Evolutionary conservation across 2,888 invertebrate genomes (phyloP), one percentile per base, ranked within the genome.

Genomic region (Callyntrura guangdongensis): DNA sequence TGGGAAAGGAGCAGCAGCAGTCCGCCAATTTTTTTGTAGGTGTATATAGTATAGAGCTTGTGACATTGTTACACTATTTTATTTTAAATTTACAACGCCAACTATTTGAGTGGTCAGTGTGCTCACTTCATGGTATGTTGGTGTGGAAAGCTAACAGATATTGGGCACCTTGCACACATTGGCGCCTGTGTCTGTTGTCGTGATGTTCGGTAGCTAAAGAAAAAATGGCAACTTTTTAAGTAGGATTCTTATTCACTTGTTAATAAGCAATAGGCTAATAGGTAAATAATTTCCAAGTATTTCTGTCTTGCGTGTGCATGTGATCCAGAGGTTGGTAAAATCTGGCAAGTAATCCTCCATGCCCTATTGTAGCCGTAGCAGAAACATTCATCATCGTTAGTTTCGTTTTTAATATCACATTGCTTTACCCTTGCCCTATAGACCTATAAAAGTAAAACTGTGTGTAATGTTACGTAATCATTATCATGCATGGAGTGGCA

Each of bases 391-490:
- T 25, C 61, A 64, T 20, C 61, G 14, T 8, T 1, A 53, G 11
- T 64, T 64, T 64, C 2, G 36, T 36, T 36, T 36, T 36, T 36
- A 36, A 4, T 64, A 64, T 59, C 6, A 59, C 59, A 17, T 59
- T 74, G 36, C 56, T 72, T 84, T 69, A 84, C 84, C 36, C 85
- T 85, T 85, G 85, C 36, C 85, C 85, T 36, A 85, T 72, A 85
- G 36, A 85, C 85, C 85, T 59, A 85, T 56, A 85, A 85, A 74
- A 20, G 17, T 3, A 47, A 49, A 5, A 45, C 20, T 49, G 6
- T 20, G 45, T 20, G 20, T n/a, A n/a, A n/a, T n/a, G n/a, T n/a
- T n/a, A n/a, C 2, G 20, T 4, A 20, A 74, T 22, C 49, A 2
- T 9, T 9, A 64, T 20, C 72, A 12, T 72, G 36, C 6, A 36